Conservation (phyloP, 2,888 invertebrate genomes). For the Fragum sueziense region DNA sequence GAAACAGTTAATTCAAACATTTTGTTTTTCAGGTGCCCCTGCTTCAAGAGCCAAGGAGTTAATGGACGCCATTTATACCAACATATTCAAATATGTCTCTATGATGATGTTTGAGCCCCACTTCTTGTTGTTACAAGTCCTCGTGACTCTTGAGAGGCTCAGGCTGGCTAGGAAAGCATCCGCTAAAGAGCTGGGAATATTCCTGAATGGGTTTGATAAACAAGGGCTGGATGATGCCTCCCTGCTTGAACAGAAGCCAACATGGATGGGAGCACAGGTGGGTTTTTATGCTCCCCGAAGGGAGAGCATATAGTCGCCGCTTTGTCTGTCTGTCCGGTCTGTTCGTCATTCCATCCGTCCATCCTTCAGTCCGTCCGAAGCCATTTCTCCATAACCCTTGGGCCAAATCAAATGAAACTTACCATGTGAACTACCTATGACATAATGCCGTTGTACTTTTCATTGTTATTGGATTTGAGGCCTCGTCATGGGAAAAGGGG, state of each 20-base stretch:
- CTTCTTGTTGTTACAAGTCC: constrained; percentile 73
- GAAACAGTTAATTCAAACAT: no score
- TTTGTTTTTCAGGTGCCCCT: constrained; percentile 70
- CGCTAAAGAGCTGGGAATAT: constrained; percentile 77
- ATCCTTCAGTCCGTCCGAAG: no score
- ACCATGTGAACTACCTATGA: no score
- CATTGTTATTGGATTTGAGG: no score
- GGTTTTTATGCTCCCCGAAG: constrained; percentile 1
- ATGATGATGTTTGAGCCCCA: constrained; percentile 80
- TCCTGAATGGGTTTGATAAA: constrained; percentile 79
- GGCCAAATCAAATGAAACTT: no score
- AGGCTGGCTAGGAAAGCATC: constrained; percentile 72
- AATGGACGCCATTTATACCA: constrained; percentile 74
- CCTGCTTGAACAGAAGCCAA: constrained; percentile 76
- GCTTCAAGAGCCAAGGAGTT: constrained; percentile 79
- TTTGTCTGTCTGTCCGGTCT: no score
- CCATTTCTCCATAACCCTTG: no score
- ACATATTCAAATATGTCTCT: constrained; percentile 73
- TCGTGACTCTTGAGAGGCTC: constrained; percentile 78
- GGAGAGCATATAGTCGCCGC: no score
- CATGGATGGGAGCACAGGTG: constrained; percentile 77
- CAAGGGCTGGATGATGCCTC: constrained; percentile 69
- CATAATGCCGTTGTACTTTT: no score
- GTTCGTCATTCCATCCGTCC: no score
- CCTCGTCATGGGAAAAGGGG: no score